Conservation (phyloP, 2,113 vertebrate species). For the Cyphomyrus discorhynchus region DNA sequence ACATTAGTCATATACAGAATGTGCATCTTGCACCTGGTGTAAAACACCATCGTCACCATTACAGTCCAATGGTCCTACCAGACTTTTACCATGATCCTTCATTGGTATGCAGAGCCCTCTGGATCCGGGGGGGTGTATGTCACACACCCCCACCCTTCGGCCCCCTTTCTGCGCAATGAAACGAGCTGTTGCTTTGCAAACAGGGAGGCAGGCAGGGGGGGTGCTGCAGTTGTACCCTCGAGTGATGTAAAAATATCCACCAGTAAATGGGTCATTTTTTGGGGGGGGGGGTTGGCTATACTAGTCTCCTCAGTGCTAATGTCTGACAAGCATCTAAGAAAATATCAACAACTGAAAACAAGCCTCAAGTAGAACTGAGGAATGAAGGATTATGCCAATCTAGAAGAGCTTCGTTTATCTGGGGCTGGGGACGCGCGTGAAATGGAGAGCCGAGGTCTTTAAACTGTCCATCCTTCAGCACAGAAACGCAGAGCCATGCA, state of each 20-base stretch:
- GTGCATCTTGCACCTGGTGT: not conserved
- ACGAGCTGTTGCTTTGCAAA: not conserved
- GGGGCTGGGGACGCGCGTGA: not conserved
- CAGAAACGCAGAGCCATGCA: not conserved
- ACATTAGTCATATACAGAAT: not conserved
- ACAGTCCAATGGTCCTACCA: not conserved
- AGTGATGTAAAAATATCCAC: not conserved
- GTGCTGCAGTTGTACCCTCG: not conserved
- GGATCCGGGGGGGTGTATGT: not conserved
- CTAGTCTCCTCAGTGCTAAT: not conserved
- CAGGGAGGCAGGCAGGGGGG: not conserved
- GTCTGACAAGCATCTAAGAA: not conserved
- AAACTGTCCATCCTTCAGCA: not conserved
- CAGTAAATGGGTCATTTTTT: not conserved
- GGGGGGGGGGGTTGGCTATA: not conserved
- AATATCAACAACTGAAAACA: not conserved
- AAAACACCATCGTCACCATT: not conserved
- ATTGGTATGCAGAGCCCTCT: not conserved
- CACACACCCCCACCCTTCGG: not conserved
- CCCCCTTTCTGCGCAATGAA: not conserved
- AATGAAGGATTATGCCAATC: not conserved
- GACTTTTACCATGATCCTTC: not conserved
- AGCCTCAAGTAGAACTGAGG: not conserved
- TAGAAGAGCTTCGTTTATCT: not conserved
- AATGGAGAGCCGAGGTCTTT: not conserved